A percentile compares a stretch with the other conserved stretches of the same genome.
Evolutionary conservation across 35 echinoderm and acorn worm genomes (phyloP).

Genomic region (Patiria miniata): DNA sequence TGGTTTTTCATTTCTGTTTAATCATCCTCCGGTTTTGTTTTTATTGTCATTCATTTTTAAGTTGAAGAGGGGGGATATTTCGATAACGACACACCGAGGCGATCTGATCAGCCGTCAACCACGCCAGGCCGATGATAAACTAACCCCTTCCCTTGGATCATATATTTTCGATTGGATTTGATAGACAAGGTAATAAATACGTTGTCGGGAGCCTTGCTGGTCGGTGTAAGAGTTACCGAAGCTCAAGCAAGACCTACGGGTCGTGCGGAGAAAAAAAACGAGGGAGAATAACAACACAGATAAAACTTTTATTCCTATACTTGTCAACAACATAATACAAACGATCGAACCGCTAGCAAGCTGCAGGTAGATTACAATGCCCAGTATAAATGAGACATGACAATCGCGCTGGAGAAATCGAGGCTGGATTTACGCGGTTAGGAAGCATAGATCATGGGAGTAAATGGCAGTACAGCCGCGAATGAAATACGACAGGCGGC

Average conservation of each 20-base stretch:
- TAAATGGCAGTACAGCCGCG: not conserved
- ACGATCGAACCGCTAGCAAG: not conserved
- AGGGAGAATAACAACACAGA: too few species aligned
- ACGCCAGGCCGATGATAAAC: too few species aligned
- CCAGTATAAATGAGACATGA: too few species aligned
- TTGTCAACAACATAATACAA: not conserved
- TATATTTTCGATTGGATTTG: slow-evolving; percentile 24
- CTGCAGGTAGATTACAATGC: too few species aligned
- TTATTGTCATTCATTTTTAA: too few species aligned
- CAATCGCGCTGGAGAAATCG: not conserved
- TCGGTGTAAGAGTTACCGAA: not conserved
- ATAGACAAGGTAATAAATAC: slow-evolving; percentile 26
- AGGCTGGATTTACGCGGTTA: not conserved
- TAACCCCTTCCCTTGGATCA: not conserved
- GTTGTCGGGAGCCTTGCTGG: not conserved
- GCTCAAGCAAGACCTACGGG: not conserved
- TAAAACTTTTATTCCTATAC: not conserved
- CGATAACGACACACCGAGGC: too few species aligned
- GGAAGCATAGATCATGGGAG: slow-evolving; percentile 14
- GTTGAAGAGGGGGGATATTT: too few species aligned
- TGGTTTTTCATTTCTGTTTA: too few species aligned
- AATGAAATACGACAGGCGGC: not conserved
- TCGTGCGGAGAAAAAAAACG: not conserved
- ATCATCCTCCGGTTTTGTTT: too few species aligned
- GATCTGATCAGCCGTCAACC: too few species aligned